Percentiles rank a stretch among this genome's conserved stretches.
Evolutionary conservation across 2,888 invertebrate species (phyloP).

Genomic region (Pachymerium ferrugineum): DNA sequence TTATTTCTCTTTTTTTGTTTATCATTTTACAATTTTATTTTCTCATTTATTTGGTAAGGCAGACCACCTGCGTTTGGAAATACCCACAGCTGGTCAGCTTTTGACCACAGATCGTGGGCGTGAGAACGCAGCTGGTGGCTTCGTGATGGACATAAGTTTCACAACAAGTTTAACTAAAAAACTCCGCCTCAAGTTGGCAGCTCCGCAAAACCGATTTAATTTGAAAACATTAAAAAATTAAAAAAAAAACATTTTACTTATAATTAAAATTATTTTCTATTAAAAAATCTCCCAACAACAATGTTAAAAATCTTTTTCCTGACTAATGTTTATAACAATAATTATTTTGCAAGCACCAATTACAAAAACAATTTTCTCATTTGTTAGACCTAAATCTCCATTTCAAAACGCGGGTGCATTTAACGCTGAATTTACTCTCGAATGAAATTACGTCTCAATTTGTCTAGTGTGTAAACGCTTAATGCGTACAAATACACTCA

Average conservation of each 20-base stretch:
- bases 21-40: background rate
- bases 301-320: too few relatives aligned
- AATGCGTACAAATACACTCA: background rate
- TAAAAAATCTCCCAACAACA: too few relatives aligned
- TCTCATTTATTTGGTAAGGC: too few relatives aligned
- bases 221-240: background rate
- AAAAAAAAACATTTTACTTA: background rate
- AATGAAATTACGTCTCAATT: background rate
- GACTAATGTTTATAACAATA: too few relatives aligned
- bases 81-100: background rate
- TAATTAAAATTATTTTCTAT: background rate
- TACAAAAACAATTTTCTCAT: too few relatives aligned
- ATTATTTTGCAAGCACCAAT: too few relatives aligned
- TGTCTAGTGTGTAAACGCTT: background rate
- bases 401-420: too few relatives aligned
- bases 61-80: background rate
- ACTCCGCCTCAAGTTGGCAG: background rate
- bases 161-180: background rate
- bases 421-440: background rate
- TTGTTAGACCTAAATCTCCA: background rate
- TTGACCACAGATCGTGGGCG: conserved; percentile 12
- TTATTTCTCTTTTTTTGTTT: background rate
- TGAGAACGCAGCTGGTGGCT: background rate
- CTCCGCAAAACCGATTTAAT: background rate
- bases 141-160: background rate